Percentiles rank a stretch among this genome's conserved stretches.
Evolutionary conservation across 2,888 invertebrate genomes (phyloP).

Genomic region (Volucella inflata): DNA sequence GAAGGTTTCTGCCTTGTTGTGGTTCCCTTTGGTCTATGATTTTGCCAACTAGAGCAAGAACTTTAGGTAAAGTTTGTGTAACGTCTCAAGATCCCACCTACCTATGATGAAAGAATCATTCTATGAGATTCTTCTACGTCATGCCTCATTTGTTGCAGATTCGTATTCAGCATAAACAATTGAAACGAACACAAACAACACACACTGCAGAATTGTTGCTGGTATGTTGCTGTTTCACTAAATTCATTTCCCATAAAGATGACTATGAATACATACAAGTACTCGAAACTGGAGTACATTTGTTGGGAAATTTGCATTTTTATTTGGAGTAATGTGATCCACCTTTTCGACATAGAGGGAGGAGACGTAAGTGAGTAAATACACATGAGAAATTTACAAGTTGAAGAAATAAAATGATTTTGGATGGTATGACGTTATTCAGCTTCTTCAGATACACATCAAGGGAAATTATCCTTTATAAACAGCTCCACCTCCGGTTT

Average conservation of each 20-base stretch:
- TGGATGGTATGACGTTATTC: no score
- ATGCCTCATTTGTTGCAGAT: slow-evolving; percentile 59
- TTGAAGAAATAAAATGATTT: no score
- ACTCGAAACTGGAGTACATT: background rate
- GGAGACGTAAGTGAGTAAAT: slow-evolving; percentile 15
- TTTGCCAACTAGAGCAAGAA: slow-evolving; percentile 58
- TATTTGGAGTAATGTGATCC: slow-evolving; percentile 49
- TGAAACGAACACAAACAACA: slow-evolving; percentile 40
- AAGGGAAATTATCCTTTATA: no score
- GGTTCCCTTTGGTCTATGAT: slow-evolving; percentile 3
- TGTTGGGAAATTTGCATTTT: slow-evolving; percentile 38
- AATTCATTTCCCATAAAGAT: slow-evolving; percentile 50
- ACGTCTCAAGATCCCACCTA: slow-evolving; percentile 64
- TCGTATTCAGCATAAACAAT: slow-evolving; percentile 52
- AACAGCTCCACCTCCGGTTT: no score
- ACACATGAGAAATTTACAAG: background rate
- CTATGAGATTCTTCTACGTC: slow-evolving; percentile 30
- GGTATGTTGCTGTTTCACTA: slow-evolving; percentile 45
- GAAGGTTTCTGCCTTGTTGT: slow-evolving; percentile 7
- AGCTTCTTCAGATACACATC: no score
- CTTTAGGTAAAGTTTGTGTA: slow-evolving; percentile 58
- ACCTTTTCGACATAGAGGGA: slow-evolving; percentile 9
- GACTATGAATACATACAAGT: slow-evolving; percentile 35
- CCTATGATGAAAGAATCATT: slow-evolving; percentile 26
- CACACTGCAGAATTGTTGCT: background rate